Evolutionary conservation across 2,797 vertebrate species (phyloP).

Genomic region (Acanthiza pusilla): DNA sequence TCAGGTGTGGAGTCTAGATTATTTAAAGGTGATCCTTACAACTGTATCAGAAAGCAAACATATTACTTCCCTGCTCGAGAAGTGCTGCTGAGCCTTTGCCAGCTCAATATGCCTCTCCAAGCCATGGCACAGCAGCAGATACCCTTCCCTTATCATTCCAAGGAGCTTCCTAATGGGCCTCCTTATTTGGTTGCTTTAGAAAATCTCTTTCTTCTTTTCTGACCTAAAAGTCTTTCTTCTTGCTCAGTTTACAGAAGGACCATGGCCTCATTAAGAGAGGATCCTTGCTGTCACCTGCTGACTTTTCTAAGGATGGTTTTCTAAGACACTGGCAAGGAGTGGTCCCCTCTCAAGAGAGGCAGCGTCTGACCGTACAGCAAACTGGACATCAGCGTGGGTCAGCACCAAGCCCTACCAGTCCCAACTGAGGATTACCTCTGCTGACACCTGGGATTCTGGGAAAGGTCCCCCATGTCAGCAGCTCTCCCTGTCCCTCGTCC

Average conservation of each 20-base stretch:
- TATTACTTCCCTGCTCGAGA: not conserved
- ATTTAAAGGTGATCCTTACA: not conserved
- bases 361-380: not conserved
- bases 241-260: not conserved
- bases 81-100: not conserved
- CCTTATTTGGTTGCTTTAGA: not conserved
- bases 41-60: not conserved
- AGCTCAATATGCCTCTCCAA: not conserved
- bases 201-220: not conserved
- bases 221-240: not conserved
- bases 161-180: not conserved
- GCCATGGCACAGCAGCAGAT: not conserved
- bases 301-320: not conserved
- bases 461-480: not conserved
- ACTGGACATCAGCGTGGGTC: not conserved
- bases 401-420: not conserved
- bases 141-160: not conserved
- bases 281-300: not conserved
- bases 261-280: not conserved
- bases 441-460: accelerated
- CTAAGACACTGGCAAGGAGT: not conserved
- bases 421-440: not conserved
- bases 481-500: not conserved
- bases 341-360: not conserved
- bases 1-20: not conserved